A percentile compares a stretch with the other conserved stretches of the same genome.
Evolutionary conservation across 2,797 vertebrate genomes (phyloP).

Genomic region (Danionella dracula): DNA sequence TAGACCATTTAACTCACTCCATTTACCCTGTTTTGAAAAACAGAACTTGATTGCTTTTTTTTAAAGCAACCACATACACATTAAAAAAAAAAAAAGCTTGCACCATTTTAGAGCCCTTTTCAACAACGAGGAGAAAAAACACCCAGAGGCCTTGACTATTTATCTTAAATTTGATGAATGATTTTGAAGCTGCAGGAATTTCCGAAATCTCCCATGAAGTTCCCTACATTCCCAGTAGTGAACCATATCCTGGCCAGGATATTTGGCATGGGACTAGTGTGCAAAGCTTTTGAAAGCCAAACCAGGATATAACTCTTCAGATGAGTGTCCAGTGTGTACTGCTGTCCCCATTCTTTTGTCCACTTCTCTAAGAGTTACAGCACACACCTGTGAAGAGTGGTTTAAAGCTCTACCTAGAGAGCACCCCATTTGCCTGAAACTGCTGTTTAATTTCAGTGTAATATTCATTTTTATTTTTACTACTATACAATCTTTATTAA

Average conservation of each 20-base stretch:
- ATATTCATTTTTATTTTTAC: neutral
- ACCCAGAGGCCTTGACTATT: neutral
- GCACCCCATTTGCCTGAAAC: neutral
- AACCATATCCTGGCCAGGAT: neutral
- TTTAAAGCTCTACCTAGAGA: conserved; percentile 18
- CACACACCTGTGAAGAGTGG: conserved; percentile 5
- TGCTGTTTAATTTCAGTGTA: neutral
- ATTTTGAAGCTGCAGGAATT: conserved; percentile 25
- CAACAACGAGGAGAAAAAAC: neutral
- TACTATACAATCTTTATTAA: no score
- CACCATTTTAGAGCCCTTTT: neutral
- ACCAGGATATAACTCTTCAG: conserved; percentile 35
- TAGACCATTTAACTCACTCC: no score
- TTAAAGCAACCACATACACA: no score
- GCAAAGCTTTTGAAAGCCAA: conserved; percentile 16
- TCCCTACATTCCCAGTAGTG: conserved; percentile 21
- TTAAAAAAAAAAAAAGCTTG: no score
- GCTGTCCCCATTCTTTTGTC: conserved; percentile 25
- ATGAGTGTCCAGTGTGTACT: conserved; percentile 26
- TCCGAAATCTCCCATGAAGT: conserved; percentile 12
- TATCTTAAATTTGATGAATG: conserved; percentile 27
- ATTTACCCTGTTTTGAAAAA: no score
- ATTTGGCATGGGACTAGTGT: neutral
- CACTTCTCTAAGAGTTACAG: conserved; percentile 32
- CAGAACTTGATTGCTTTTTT: no score